These are phyloP conservation scores for Pararge aegeria DNA, from an alignment of 1,140 invertebrate species.

Conservation along the genomic window DNA sequence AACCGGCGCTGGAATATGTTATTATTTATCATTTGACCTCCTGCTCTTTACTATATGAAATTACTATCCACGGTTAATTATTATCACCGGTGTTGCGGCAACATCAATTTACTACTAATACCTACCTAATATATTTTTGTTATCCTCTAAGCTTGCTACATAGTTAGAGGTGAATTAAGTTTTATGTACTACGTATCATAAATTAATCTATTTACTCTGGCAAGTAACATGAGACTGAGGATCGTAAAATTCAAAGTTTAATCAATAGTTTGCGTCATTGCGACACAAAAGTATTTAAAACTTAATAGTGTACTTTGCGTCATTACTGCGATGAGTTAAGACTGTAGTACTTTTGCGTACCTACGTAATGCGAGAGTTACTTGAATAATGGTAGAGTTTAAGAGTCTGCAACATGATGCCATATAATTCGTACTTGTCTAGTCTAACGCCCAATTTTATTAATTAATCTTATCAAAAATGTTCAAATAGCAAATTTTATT, in stretches of 20 bases:
- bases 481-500: too few relatives aligned
- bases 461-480: too few relatives aligned
- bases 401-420: not conserved
- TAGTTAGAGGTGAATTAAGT: slow-evolving; percentile 20
- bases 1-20: slow-evolving; percentile 12
- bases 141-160: slow-evolving; percentile 19
- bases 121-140: slow-evolving; percentile 26
- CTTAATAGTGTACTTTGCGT: slow-evolving; percentile 15
- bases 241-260: slow-evolving; percentile 44
- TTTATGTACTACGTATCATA: slow-evolving; percentile 29
- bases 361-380: not conserved
- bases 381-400: not conserved
- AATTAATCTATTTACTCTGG: slow-evolving; percentile 35
- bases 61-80: slow-evolving; percentile 32
- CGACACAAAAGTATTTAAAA: slow-evolving; percentile 42
- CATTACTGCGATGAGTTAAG: slow-evolving; percentile 2
- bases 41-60: slow-evolving; percentile 31
- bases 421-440: too few relatives aligned
- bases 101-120: slow-evolving; percentile 28
- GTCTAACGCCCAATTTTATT: too few relatives aligned
- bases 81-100: slow-evolving; percentile 22
- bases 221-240: slow-evolving; percentile 18
- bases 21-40: slow-evolving; percentile 33
- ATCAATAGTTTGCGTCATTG: slow-evolving; percentile 41
- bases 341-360: not conserved